Conservation (phyloP, 2,888 invertebrate species). For the Neria commutata region DNA sequence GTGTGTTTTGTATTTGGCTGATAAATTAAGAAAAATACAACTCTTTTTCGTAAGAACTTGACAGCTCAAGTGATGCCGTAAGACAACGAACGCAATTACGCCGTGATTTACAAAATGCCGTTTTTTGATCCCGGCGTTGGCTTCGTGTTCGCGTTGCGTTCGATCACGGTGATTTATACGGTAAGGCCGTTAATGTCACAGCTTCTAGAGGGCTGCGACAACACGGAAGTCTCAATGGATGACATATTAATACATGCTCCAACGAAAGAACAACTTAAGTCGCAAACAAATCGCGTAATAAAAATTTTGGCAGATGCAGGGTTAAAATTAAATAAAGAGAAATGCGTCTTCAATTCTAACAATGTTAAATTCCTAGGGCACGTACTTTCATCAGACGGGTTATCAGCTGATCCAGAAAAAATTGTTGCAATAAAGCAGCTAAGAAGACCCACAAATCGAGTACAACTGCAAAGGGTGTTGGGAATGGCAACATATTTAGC, state of each 20-base stretch:
- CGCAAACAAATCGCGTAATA: constrained; percentile 31
- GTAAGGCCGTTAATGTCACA: too few species aligned
- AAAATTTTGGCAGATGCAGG: constrained; percentile 20
- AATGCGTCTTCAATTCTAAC: constrained; percentile 31
- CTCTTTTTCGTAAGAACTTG: too few species aligned
- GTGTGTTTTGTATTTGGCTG: too few species aligned
- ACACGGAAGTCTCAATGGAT: constrained; percentile 36
- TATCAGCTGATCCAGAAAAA: constrained; percentile 42
- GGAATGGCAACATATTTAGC: constrained; percentile 24
- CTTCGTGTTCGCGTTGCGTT: too few species aligned
- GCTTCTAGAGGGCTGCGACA: constrained; percentile 26
- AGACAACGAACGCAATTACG: too few species aligned
- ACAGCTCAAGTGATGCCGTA: too few species aligned
- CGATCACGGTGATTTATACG: too few species aligned
- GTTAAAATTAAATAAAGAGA: constrained; percentile 38
- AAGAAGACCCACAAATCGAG: constrained; percentile 27
- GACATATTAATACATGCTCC: constrained; percentile 38
- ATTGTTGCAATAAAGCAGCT: constrained; percentile 37
- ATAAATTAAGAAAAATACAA: too few species aligned
- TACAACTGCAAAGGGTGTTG: constrained; percentile 27
- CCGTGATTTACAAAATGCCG: too few species aligned
- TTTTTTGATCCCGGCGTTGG: too few species aligned
- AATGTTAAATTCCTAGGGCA: constrained; percentile 43
- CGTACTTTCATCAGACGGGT: constrained; percentile 40
- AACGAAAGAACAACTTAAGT: constrained; percentile 32